A percentile compares a stretch with the other conserved stretches of the same genome.
Evolutionary conservation across 2,113 vertebrate genomes (phyloP).

Genomic region (Scartelaos histophorus): DNA sequence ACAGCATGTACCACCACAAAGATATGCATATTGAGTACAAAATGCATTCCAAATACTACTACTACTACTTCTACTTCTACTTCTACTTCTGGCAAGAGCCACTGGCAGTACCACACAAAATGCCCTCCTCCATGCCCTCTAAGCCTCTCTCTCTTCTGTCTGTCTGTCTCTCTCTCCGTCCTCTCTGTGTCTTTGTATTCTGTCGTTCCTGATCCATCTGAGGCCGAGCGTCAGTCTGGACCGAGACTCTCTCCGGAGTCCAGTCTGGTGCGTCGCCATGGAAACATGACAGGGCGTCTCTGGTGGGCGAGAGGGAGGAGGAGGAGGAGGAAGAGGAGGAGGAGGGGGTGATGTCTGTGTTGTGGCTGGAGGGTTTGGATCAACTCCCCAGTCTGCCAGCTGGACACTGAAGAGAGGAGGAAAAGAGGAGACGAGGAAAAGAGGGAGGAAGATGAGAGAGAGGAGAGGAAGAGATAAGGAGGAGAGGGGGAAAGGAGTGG

Average conservation of each 20-base stretch:
- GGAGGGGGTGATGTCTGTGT: slow-evolving; percentile 17
- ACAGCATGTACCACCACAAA: no score
- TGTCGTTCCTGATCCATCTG: slow-evolving; percentile 70
- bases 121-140: neutral
- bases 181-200: neutral
- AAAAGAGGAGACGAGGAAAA: neutral
- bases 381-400: slow-evolving; percentile 74
- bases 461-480: no score
- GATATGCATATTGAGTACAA: no score
- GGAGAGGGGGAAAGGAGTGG: no score
- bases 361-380: slow-evolving; percentile 72
- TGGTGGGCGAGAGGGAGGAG: slow-evolving; percentile 66
- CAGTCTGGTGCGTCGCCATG: slow-evolving; percentile 79
- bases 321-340: slow-evolving; percentile 56
- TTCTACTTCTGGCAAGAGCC: no score
- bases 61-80: neutral
- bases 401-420: slow-evolving; percentile 21
- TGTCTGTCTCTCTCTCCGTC: neutral
- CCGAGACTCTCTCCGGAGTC: slow-evolving; percentile 51
- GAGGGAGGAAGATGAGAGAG: neutral
- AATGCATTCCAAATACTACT: neutral
- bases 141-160: neutral
- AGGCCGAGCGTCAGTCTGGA: slow-evolving; percentile 63
- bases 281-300: slow-evolving; percentile 82
- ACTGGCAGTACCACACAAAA: neutral